Evolutionary conservation across 2,113 vertebrate genomes (phyloP), one percentile per base, ranked within the genome.

Genomic region (Brachyhypopomus gauderio): DNA sequence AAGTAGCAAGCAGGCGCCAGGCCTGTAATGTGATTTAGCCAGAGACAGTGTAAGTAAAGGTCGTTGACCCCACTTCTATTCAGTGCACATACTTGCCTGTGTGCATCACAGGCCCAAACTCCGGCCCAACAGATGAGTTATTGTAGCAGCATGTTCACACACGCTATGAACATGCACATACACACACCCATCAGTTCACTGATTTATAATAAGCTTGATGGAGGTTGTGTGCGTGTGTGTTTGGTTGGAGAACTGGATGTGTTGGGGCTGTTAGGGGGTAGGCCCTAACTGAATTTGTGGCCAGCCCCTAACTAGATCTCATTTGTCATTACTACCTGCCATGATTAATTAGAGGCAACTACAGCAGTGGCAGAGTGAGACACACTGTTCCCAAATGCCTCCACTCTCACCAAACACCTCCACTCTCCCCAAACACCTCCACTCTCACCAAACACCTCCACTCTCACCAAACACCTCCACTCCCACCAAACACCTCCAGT

Each of bases 1-100:
- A 86, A 91, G 91, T 91, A 88, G 86, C 89, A 85, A 83, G 60
- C 74, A 85, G 91, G 88, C 86, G 86, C 88, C 86, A 41, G 77
- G 79, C 85, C 81, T 88, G 80, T 92, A 92, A 92, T 92, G 92
- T 78, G 87, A 93, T 92, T 93, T 89, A 82, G 84, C 88, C 87
- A 88, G 83, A 90, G 90, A 87, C 85, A 77, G 83, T 90, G 93
- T 89, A 89, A 90, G 88, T 82, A 87, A 78, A 86, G 80, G 72
- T 79, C 70, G 25, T 73, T 92, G 90, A 92, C 89, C 92, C 91
- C 90, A 91, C 88, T 89, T 91, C 89, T 89, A 88, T 87, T 83
- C 85, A 88, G 81, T 72, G 85, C 73, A 75, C 90, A 92, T 92
- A 88, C 85, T 92, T 92, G 78, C 78, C 81, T 79, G 77, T 83